Conservation (phyloP, 2,888 invertebrate species). For the Sminthurides aquaticus region DNA sequence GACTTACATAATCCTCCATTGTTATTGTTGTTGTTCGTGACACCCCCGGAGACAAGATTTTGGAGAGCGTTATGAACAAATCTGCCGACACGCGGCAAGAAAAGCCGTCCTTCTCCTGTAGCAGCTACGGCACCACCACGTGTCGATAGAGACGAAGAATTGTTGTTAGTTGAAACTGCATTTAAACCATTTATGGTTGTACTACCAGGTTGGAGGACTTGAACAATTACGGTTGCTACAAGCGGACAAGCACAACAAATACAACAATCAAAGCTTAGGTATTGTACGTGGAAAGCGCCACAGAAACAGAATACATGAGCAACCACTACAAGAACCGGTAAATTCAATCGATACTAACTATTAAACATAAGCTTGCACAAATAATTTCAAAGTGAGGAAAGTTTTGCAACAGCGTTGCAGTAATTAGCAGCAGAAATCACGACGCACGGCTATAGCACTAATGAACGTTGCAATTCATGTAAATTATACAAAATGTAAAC, state of each 20-base stretch:
- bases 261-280: background rate
- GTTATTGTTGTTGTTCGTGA: constrained; percentile 19
- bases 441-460: too few relatives aligned
- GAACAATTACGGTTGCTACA: constrained; percentile 19
- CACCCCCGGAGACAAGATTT: constrained; percentile 7
- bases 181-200: constrained; percentile 5
- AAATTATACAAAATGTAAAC: background rate
- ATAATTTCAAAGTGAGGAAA: background rate
- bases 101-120: constrained; percentile 32
- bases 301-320: background rate
- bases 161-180: background rate
- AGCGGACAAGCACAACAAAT: constrained; percentile 4
- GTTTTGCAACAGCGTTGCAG: background rate
- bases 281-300: background rate
- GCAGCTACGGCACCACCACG: constrained; percentile 13
- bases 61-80: constrained; percentile 27
- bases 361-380: too few relatives aligned
- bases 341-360: background rate
- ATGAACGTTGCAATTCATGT: background rate
- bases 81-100: constrained; percentile 27
- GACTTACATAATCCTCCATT: constrained; percentile 13
- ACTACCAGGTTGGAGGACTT: constrained; percentile 21
- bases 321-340: background rate
- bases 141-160: constrained; percentile 8
- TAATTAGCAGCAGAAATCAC: too few relatives aligned